phyloP scores from a whole-genome alignment of 53 echinoderm and acorn worm genomes.

The Echinometra lucunter region DNA sequence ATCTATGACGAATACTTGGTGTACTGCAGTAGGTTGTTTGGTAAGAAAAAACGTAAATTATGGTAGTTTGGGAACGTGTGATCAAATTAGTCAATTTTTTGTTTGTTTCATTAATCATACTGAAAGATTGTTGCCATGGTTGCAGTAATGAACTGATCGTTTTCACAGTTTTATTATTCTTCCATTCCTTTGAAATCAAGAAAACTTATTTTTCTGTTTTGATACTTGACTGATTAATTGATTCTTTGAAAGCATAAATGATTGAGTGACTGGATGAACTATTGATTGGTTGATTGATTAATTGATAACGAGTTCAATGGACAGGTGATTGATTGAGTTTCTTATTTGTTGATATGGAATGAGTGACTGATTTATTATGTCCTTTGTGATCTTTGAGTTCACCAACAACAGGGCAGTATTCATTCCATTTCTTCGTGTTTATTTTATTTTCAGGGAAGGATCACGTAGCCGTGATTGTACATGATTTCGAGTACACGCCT shows the following conservation, averaged over 20 bases:
- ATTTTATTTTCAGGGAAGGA: not conserved
- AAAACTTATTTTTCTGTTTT: too few relatives aligned
- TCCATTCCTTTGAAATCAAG: too few relatives aligned
- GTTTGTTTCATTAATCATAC: not conserved
- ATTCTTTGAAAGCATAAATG: not conserved
- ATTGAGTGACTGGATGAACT: not conserved
- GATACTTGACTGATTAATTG: too few relatives aligned
- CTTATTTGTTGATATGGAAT: too few relatives aligned
- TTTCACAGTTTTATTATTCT: too few relatives aligned
- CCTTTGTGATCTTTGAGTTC: too few relatives aligned
- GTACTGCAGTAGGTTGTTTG: conserved; percentile 2
- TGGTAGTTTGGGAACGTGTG: too few relatives aligned
- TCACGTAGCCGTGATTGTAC: conserved; percentile 23
- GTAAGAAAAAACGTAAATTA: not conserved
- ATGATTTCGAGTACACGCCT: not conserved
- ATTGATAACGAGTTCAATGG: not conserved
- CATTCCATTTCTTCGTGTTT: not conserved
- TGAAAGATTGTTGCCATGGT: too few relatives aligned
- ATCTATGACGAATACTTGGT: conserved; percentile 42
- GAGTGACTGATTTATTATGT: too few relatives aligned
- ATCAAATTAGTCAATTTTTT: not conserved
- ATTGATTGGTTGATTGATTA: not conserved
- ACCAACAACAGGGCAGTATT: not conserved
- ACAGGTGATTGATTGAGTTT: not conserved
- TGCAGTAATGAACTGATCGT: too few relatives aligned